phyloP scores from a whole-genome alignment of 2,113 vertebrate species.

The Apistogramma diplotaenia region DNA sequence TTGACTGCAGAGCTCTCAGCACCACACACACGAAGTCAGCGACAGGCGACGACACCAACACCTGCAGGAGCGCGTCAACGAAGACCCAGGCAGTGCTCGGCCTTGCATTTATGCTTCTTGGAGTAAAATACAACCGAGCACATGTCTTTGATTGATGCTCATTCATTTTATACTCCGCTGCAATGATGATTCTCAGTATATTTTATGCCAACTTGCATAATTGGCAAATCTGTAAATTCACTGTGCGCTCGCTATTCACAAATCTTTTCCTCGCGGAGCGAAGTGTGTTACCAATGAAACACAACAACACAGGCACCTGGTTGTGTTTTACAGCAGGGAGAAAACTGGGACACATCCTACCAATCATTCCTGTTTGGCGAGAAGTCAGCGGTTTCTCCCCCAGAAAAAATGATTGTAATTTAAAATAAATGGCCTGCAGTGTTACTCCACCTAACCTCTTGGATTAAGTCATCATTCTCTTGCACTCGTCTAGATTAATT shows the following conservation, averaged over 20 bases:
- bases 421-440: not conserved
- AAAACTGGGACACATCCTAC: not conserved
- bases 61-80: too few relatives aligned
- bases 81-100: too few relatives aligned
- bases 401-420: not conserved
- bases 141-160: not conserved
- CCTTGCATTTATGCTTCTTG: not conserved
- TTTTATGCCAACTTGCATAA: not conserved
- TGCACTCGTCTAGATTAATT: not conserved
- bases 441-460: not conserved
- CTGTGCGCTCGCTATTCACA: not conserved
- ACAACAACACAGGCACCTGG: not conserved
- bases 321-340: not conserved
- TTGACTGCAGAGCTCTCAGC: not conserved
- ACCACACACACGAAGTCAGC: not conserved
- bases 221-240: not conserved
- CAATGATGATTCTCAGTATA: not conserved
- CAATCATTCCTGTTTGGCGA: not conserved
- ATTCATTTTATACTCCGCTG: not conserved
- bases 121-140: not conserved
- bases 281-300: not conserved
- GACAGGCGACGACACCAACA: not conserved
- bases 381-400: not conserved
- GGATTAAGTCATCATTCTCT: not conserved
- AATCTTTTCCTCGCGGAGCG: not conserved